These are phyloP conservation scores for Perizoma flavofasciatum DNA, from an alignment of 2,888 invertebrate species.

Conservation along the genomic window DNA sequence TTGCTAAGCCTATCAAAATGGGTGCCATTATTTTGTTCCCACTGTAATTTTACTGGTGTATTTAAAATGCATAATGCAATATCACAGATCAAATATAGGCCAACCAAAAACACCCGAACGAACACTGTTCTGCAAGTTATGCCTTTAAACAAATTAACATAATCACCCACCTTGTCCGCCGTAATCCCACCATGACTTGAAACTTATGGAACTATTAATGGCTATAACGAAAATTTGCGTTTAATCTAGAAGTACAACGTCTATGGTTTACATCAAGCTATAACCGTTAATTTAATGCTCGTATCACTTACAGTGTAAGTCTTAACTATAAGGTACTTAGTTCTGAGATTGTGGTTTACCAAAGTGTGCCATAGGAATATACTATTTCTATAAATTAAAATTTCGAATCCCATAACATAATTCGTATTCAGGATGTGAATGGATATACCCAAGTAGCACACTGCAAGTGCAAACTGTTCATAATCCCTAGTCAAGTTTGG, in stretches of 20 bases:
- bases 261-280: slow-evolving; percentile 19
- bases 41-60: no score
- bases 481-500: not conserved
- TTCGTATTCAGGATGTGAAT: slow-evolving; percentile 16
- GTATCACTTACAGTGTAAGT: slow-evolving; percentile 11
- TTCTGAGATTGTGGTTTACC: slow-evolving; percentile 14
- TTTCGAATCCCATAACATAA: slow-evolving; percentile 26
- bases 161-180: not conserved
- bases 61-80: no score
- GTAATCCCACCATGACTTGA: slow-evolving; percentile 4
- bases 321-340: slow-evolving; percentile 14
- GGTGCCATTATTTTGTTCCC: no score
- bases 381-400: slow-evolving; percentile 22
- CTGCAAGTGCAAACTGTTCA: not conserved
- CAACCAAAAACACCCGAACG: no score
- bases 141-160: not conserved
- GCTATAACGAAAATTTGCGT: slow-evolving; percentile 13
- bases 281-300: slow-evolving; percentile 15
- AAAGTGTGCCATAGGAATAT: slow-evolving; percentile 21
- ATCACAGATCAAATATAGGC: no score
- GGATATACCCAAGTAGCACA: slow-evolving; percentile 4
- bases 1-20: no score
- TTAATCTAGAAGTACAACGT: slow-evolving; percentile 23
- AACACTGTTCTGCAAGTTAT: no score
- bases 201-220: slow-evolving; percentile 7